Evolutionary conservation across 2,888 invertebrate genomes (phyloP), one percentile per base, ranked within the genome.

Genomic region (Luperina testacea): DNA sequence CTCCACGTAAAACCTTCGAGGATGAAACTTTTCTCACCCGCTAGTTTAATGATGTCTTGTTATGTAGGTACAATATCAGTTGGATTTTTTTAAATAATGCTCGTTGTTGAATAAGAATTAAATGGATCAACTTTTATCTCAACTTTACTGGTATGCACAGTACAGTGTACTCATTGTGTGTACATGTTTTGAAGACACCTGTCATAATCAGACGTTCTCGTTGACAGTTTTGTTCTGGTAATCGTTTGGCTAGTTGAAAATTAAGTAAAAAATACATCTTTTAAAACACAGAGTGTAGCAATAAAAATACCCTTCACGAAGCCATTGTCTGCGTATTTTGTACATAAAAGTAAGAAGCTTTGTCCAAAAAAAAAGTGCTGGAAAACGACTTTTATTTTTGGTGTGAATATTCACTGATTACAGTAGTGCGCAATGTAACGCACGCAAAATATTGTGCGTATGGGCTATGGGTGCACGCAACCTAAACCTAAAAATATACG

Each of bases 11-110:
- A 78, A 75, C 71, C 76, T 69, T 51, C 76, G 13, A 32, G 64
- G 61, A 78, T 86, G 67, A 59, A 76, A 42, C 13, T 71, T 74
- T 80, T 53, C 42, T 64, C 59, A 77, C 68, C 76, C 76, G 71
- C 63, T 75, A 77, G 27, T 75, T 80, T 65, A 38, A 75, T 83
- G 65, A 72, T 72, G 61, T 42, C 32, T 78, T 64, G 27, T 64
- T 74, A 17, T 20, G n/a, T 17, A 61, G 32, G 11, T 24, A 57
- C 11, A 70, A n/a, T 48, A 42, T 17, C 13, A 20, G 38, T 51
- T 6, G 1, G 3, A n/a, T 61, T 70, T 1, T 45, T 57, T 59
- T 17, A 17, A 13, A 48, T 27, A 57, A 57, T 15, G 0, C 7
- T 81, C 13, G 24, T 9, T 6, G 32, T 63, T 63, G 11, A 20